Percentiles rank a stretch among this genome's conserved stretches.
phyloP scores from a whole-genome alignment of 2,888 invertebrate species.

The Microdon myrmicae region DNA sequence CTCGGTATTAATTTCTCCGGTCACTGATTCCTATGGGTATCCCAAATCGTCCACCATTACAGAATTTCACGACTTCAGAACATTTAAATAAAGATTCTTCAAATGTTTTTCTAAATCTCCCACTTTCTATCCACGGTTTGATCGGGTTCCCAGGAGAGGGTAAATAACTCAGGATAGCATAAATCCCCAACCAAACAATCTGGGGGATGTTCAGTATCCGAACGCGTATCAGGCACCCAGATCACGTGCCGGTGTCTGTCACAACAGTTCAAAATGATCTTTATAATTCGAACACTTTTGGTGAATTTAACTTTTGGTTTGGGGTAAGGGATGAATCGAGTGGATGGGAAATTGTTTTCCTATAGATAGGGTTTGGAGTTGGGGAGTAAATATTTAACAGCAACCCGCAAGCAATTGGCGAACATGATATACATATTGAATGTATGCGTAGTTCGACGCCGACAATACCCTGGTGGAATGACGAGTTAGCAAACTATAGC shows the following conservation, averaged over 20 bases:
- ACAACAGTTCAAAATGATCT: conserved; percentile 37
- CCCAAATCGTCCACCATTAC: conserved; percentile 35
- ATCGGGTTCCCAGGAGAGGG: neutral
- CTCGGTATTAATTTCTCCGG: conserved; percentile 43
- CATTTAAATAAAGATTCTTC: conserved; percentile 38
- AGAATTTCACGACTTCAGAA: conserved; percentile 27
- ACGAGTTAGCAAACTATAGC: too few relatives aligned
- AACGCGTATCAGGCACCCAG: conserved; percentile 16
- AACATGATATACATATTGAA: conserved; percentile 20
- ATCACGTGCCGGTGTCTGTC: conserved; percentile 41
- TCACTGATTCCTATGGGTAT: conserved; percentile 47
- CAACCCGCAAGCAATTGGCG: conserved; percentile 27
- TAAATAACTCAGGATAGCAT: conserved; percentile 15
- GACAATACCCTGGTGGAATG: too few relatives aligned
- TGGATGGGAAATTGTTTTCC: conserved; percentile 14
- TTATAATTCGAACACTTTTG: conserved; percentile 38
- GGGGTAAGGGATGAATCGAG: neutral
- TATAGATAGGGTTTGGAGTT: neutral
- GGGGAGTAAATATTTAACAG: conserved; percentile 23
- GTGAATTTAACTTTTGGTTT: conserved; percentile 31
- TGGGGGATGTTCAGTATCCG: neutral
- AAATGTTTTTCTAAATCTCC: conserved; percentile 32
- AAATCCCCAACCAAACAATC: conserved; percentile 1
- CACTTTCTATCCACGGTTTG: too few relatives aligned
- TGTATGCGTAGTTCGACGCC: too few relatives aligned